Evolutionary conservation across 2,113 vertebrate species (phyloP), one percentile per base, ranked within the genome.

Genomic region (Pantherophis guttatus): DNA sequence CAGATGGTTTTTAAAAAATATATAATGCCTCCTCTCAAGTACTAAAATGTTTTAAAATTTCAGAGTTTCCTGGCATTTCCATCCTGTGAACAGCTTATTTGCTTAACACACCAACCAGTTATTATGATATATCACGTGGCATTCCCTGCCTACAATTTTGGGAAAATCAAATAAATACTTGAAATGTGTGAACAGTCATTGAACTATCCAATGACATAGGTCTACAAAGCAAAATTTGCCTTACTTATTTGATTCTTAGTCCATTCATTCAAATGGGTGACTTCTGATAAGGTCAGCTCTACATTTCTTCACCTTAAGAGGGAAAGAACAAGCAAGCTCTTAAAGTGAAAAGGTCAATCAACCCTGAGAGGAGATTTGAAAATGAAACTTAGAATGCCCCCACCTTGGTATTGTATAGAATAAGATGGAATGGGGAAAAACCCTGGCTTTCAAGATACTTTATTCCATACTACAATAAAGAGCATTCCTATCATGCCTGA

Each of bases 181-280:
- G 92, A 93, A 62, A 89, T 90, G 21, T 8, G 8, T 59, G 90
- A 65, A 50, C 57, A 91, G 24, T 33, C 29, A 24, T 4, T 58
- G 75, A 50, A 92, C 65, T 53, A 55, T 90, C 13, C 88, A 57
- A 55, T 86, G 23, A 95, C 58, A 89, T 62, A 62, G 70, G 26
- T n/a, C 58, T 92, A n/a, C 89, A n/a, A 93, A 48, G 44, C 53
- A 91, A 70, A 92, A 90, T 2, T 59, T 8, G 10, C 6, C 5
- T 89, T 88, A 50, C 8, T 93, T 24, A 17, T 88, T 59, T 55
- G 44, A 48, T 24, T 89, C 52, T 90, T 17, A 53, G 85, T 85
- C 87, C 48, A 7, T 93, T 7, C 39, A 53, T 48, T 87, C 26
- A 5, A 54, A 33, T 4, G 13, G 62, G 52, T 92, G 81, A 15